A percentile compares a stretch with the other conserved stretches of the same genome.
Evolutionary conservation across 2,797 vertebrate species (phyloP).

Genomic region (Muscicapa comitata): DNA sequence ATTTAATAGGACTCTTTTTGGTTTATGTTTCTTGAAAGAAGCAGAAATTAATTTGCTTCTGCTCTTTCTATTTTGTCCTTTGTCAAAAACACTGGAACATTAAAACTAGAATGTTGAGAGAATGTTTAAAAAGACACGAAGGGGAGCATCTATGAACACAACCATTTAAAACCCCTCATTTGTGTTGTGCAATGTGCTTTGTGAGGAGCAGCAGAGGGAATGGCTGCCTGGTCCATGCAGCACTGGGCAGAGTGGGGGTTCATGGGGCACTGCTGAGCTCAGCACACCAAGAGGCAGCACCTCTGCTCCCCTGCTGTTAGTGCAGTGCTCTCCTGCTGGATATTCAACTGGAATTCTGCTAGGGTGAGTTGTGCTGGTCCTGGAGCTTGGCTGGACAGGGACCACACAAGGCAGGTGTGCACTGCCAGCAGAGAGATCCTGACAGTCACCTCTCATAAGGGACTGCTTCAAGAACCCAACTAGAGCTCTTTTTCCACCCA

Average conservation of each 20-base stretch:
- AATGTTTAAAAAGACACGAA: neutral
- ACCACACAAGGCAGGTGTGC: rapidly evolving
- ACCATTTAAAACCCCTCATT: neutral
- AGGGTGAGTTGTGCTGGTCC: neutral
- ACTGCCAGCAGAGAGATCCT: neutral
- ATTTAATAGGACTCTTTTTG: neutral
- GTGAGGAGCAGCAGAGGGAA: neutral
- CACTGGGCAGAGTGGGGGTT: neutral
- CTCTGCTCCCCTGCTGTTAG: neutral
- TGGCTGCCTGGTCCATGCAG: neutral
- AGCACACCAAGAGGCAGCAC: neutral
- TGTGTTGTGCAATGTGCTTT: neutral
- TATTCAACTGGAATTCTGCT: neutral
- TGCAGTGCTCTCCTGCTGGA: neutral
- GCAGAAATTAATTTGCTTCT: neutral
- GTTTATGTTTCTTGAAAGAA: neutral
- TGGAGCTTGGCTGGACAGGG: neutral
- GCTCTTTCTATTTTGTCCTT: neutral
- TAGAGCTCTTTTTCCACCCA: neutral
- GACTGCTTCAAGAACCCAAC: neutral
- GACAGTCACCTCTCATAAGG: neutral
- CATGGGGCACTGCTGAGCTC: too few relatives aligned
- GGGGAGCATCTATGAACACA: neutral
- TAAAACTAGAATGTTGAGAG: neutral
- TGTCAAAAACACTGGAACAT: neutral